Evolutionary conservation across 2,113 vertebrate species (phyloP).

Genomic region (Morone chrysops): DNA sequence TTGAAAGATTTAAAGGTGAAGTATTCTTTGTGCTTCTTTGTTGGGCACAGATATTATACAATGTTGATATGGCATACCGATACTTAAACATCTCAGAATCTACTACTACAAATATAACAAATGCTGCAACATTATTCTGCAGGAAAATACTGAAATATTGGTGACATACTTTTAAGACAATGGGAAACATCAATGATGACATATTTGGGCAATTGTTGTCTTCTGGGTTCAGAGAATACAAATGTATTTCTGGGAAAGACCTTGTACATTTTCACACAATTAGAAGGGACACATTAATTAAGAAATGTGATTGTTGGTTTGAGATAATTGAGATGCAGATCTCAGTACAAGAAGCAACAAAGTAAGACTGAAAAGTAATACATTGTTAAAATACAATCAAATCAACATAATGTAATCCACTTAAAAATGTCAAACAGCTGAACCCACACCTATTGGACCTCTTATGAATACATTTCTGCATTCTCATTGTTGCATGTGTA

Average conservation of each 20-base stretch:
- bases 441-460: too few species aligned
- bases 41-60: not conserved
- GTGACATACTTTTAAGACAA: too few species aligned
- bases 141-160: not conserved
- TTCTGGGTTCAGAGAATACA: too few species aligned
- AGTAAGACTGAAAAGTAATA: not conserved
- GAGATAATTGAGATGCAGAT: not conserved
- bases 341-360: not conserved
- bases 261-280: too few species aligned
- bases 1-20: conserved; percentile 41
- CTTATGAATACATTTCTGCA: too few species aligned
- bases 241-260: too few species aligned
- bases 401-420: not conserved
- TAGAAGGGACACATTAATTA: too few species aligned
- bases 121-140: too few species aligned
- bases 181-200: too few species aligned
- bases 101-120: not conserved
- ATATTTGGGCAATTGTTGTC: too few species aligned
- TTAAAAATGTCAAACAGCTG: not conserved
- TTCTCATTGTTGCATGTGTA: not conserved
- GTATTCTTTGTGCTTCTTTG: not conserved
- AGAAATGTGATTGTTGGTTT: too few species aligned
- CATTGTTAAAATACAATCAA: not conserved
- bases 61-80: not conserved
- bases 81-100: not conserved